Conservation (phyloP, 2,113 vertebrate species). For the Pedionomus torquatus region DNA sequence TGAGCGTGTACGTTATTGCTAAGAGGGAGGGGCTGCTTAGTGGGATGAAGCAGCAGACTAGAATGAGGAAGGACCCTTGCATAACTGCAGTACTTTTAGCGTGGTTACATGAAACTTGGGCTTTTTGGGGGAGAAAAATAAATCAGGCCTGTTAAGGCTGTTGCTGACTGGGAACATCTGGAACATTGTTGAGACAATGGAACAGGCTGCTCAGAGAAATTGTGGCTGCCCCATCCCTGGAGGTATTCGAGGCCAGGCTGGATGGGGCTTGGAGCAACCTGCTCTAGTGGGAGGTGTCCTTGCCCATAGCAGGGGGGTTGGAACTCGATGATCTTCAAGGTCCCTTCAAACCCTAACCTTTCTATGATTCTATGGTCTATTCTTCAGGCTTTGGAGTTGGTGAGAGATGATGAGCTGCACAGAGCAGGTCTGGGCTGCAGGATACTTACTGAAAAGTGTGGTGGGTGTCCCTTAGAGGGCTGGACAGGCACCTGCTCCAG, state of each 20-base stretch:
- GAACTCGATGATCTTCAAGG: neutral
- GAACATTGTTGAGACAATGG: neutral
- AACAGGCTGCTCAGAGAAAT: neutral
- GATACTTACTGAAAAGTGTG: neutral
- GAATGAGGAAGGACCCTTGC: neutral
- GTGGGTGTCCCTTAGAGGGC: neutral
- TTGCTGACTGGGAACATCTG: neutral
- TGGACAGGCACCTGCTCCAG: neutral
- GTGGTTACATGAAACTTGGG: neutral
- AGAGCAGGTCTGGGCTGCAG: neutral
- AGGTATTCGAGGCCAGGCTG: neutral
- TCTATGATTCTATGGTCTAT: neutral
- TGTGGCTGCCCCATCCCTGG: neutral
- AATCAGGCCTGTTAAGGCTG: neutral
- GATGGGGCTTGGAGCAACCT: neutral
- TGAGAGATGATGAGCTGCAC: neutral
- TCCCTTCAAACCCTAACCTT: neutral
- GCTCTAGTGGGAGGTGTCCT: neutral
- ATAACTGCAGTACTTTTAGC: neutral
- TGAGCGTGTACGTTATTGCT: rapidly evolving
- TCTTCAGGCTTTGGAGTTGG: neutral
- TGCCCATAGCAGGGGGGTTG: neutral
- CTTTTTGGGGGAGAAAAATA: neutral
- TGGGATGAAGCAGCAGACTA: neutral
- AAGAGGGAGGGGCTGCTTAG: neutral